Evolutionary conservation across 2,888 invertebrate species (phyloP), one percentile per base, ranked within the genome.

Genomic region (Hirtodrosophila trivittata): DNA sequence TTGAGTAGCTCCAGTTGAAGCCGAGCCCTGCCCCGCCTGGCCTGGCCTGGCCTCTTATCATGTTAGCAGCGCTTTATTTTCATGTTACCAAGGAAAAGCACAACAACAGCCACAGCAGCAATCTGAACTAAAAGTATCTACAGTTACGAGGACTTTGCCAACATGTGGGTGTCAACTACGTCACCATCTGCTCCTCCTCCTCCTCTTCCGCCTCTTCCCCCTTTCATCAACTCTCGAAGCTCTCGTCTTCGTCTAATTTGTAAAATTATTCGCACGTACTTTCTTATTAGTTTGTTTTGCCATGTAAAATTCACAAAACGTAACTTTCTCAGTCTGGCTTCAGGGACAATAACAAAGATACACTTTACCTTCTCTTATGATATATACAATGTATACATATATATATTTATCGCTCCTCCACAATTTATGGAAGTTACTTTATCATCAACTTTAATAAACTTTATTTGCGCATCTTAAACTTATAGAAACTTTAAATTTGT

Each of bases 211-310:
- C 12, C 32, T 38, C 18, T 43, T 42, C 51, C 45, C 21, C 9
- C n/a, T 38, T 16, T n/a, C 18, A 18, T 28, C 37, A 8, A 13
- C 43, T 28, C 32, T 35, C 49, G 45, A 35, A 13, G 21, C 18
- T 32, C 51, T 50, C 57, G 51, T 37, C 39, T 60, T 56, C 64
- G 57, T 75, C 62, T 85, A 82, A 85, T 85, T 82, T 82, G 65
- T 66, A 71, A 84, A 82, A 80, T 80, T 84, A 82, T 77, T 84
- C 71, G 49, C 75, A 84, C 77, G 77, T 84, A 84, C 71, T 84
- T 78, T 78, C 75, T 74, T 78, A 81, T 84, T 81, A 74, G 74
- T 78, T 84, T 74, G 77, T 66, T 81, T 64, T 56, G 56, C 33
- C 64, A 68, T 76, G 74, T 56, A 73, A 68, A 73, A 55, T 73